Evolutionary conservation across 2,113 vertebrate species (phyloP), one percentile per base, ranked within the genome.

Genomic region (Muntiacus muntjak): DNA sequence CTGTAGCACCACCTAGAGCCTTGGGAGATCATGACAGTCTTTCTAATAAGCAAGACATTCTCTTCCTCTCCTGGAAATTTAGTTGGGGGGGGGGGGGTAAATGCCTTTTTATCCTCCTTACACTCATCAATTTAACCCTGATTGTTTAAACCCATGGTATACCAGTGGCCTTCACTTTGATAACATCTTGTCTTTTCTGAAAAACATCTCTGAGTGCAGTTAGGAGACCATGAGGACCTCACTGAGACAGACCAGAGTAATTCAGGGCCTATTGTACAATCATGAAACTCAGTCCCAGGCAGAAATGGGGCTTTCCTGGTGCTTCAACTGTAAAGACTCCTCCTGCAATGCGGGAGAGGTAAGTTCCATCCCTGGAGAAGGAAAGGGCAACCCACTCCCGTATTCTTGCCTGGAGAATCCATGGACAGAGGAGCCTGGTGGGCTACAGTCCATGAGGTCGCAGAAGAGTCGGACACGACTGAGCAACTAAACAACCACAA

Each of bases 1-100:
- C 54, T 58, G 97, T 67, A 98, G 97, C 97, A 96, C 99, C 99
- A 98, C 79, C 99, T 99, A 98, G 98, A 97, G 98, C 17, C 81
- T 84, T 1, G 0, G 0, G 28, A 23, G 50, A 62, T 58, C 85
- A 98, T 30, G 94, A 28, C 98, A 97, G 1, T 19, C 60, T 26
- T 83, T 28, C 87, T 84, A 67, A 81, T 4, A 58, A 47, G 14
- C 0, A 33, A 58, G 13, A 13, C 5, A 19, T 87, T 71, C 62
- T 36, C 79, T 15, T 2, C 13, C 15, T 14, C 19, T 78, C 43
- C n/a, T 2, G 23, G 64, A 50, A 16, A 64, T 40, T 11, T 5
- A 60, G 33, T 78, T n/a, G 15, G 16, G 21, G 2, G 2, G 0
- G 3, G 8, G 19, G 19, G 6, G 21, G 6, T 11, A 3, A 14